Evolutionary conservation across 2,888 invertebrate genomes (phyloP), one percentile per base, ranked within the genome.

Genomic region (Drosophila mettleri): DNA sequence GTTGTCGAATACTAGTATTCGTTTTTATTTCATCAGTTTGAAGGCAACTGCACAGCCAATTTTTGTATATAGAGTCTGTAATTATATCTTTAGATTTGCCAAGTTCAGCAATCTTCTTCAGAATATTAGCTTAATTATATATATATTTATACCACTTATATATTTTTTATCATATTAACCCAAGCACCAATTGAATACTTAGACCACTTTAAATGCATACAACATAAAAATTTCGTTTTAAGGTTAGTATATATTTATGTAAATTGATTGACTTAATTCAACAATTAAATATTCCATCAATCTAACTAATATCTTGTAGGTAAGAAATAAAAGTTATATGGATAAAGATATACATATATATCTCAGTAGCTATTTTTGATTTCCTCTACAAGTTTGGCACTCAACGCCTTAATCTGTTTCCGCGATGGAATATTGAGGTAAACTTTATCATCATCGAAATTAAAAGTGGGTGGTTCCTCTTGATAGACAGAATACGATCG

Each of bases 41-140:
- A 54, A 54, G 8, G 29, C 12, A 31, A 22, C n/a, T 6, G 8
- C 54, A 54, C n/a, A 43, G 54, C 29, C 20, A 31, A 7, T 3
- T 29, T n/a, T n/a, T n/a, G n/a, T n/a, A n/a, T n/a, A n/a, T n/a
- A n/a, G n/a, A n/a, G n/a, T n/a, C n/a, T n/a, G n/a, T n/a, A n/a
- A n/a, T n/a, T n/a, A n/a, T n/a, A n/a, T n/a, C n/a, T n/a, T n/a
- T n/a, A n/a, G n/a, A n/a, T n/a, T n/a, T n/a, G n/a, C n/a, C n/a
- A n/a, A n/a, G n/a, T n/a, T n/a, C n/a, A n/a, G n/a, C n/a, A n/a
- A n/a, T n/a, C n/a, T n/a, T n/a, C n/a, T n/a, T n/a, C n/a, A n/a
- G n/a, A n/a, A n/a, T n/a, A n/a, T n/a, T n/a, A n/a, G n/a, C n/a
- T n/a, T n/a, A n/a, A n/a, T n/a, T n/a, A n/a, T n/a, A n/a, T n/a